Base-by-base conservation (phyloP, 2,797 vertebrate species). In the Hyperoplus immaculatus region DNA sequence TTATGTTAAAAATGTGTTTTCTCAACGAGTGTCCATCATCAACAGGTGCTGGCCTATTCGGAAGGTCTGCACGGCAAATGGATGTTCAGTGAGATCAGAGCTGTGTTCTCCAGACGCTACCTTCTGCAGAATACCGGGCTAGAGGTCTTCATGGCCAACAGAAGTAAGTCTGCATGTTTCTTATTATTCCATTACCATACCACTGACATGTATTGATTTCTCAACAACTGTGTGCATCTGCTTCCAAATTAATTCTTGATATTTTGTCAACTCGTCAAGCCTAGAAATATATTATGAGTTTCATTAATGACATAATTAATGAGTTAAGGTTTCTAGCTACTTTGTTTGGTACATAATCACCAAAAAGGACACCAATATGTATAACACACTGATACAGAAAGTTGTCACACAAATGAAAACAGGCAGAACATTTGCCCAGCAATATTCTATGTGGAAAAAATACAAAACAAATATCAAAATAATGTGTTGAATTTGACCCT, bases 41-140 rank as follows among this genome's bases (percentile, higher is more conserved):
- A 50, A 60, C 93, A 99, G 98, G 97, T 99, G 7, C 96, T 99
- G 36, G 97, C 96, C 2, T 99, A 99, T 89, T 97, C 98, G 0
- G 98, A 99, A 88, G 98, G 98, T 36, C 96, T 99, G 65, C 98
- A 99, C 69, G 98, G 98, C 56, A 99, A 99, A 93, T 99, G 98
- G 98, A 99, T 99, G 98, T 99, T 99, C 96, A 99, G 98, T 11
- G 98, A 99, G 94, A 99, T 99, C 90, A 95, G 98, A 83, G 98
- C 98, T 1, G 98, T 99, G 70, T 99, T 99, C 90, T 97, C 98
- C 82, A 96, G 98, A 70, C 97, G 97, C 36, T 98, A 97, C 84
- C 96, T 99, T 80, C 96, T 99, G 62, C 98, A 99, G 86, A 99
- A 97, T 81, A 99, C 98, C 0, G 98, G 97, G 50, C 92, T 99